phyloP scores from a whole-genome alignment of 2,797 vertebrate genomes.

The Sebastolobus alascanus region DNA sequence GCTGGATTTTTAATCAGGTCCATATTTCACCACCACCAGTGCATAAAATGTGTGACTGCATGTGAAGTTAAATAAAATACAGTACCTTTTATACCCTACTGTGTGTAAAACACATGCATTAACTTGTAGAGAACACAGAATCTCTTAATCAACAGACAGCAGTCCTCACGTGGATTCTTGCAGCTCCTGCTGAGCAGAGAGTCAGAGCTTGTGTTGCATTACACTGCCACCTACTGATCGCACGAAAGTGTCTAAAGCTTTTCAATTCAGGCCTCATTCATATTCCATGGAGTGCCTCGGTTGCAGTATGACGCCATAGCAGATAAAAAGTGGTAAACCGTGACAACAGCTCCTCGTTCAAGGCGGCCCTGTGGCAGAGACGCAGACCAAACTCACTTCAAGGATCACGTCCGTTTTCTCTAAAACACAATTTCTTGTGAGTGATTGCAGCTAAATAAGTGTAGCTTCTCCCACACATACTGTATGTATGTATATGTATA shows the following conservation, averaged over 20 bases:
- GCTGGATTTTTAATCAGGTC: not conserved
- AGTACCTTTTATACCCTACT: not conserved
- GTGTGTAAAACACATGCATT: not conserved
- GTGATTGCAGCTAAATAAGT: not conserved
- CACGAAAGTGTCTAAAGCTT: not conserved
- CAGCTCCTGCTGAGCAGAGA: not conserved
- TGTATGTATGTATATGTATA: no score
- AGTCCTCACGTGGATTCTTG: not conserved
- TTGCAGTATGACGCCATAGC: not conserved
- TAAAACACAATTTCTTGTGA: not conserved
- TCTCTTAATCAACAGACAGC: not conserved
- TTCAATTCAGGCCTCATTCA: conserved; percentile 10
- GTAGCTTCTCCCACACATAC: not conserved
- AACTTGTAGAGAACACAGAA: not conserved
- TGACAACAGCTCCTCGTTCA: not conserved
- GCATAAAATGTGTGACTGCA: not conserved
- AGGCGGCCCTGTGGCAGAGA: not conserved
- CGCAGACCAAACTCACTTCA: not conserved
- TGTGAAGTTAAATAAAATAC: not conserved
- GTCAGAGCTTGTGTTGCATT: conserved; percentile 1
- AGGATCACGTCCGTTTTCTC: not conserved
- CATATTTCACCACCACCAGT: not conserved
- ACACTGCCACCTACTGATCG: conserved; percentile 35
- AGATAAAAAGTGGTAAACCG: conserved; percentile 16
- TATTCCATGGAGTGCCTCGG: not conserved